Base-by-base conservation (phyloP, 1,140 invertebrate species). In the Wiebesia pumilae region DNA sequence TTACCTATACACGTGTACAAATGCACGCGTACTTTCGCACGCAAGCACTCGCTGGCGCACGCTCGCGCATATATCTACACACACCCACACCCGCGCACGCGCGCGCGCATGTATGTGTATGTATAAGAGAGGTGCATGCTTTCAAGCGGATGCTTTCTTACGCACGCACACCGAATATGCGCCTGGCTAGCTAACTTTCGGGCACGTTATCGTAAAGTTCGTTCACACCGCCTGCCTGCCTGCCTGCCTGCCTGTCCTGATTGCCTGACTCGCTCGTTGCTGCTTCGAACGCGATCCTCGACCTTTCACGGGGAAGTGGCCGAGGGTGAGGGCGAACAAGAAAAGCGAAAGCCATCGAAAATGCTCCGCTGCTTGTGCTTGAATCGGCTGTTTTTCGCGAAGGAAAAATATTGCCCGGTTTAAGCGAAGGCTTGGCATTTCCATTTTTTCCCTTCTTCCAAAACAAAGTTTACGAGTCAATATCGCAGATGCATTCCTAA, bases 101-200 rank as follows among this genome's bases (percentile, higher is more conserved):
- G 43, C 77, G 47, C 73, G 67, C n/a, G n/a, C n/a, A n/a, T n/a
- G n/a, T n/a, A n/a, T n/a, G n/a, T n/a, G n/a, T n/a, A n/a, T n/a
- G n/a, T n/a, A n/a, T n/a, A n/a, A n/a, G n/a, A n/a, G n/a, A n/a
- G n/a, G n/a, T n/a, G n/a, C n/a, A n/a, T n/a, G n/a, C n/a, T n/a
- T n/a, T n/a, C n/a, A n/a, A n/a, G n/a, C 40, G 51, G 75, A 30
- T 47, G 84, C 43, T 82, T 87, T 88, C 88, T 89, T 88, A 88
- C 87, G 89, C 90, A 90, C 90, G 88, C 89, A 90, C 88, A 87
- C 90, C 90, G 88, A 91, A 91, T 91, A 90, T 91, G 88, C 90
- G 90, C 90, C 91, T 91, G 90, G 87, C 88, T 88, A 87, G 84
- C 86, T 86, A 87, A 88, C 85, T 88, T 88, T 83, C 81, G 79